Conservation (phyloP, 2,797 vertebrate species). For the Caiman crocodilus region DNA sequence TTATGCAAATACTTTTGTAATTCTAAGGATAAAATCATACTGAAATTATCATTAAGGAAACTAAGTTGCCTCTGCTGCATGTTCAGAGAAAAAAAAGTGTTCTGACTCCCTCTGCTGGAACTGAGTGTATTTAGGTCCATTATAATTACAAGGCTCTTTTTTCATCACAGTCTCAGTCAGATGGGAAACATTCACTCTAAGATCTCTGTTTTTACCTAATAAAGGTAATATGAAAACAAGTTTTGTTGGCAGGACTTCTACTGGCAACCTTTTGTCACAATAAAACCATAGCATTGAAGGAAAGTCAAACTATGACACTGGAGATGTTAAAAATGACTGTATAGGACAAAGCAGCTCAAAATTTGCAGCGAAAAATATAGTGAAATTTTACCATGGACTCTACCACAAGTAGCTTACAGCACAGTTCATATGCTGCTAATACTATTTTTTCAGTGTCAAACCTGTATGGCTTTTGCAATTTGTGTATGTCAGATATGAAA, state of each 20-base stretch:
- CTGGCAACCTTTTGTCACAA: neutral
- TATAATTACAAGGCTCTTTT: neutral
- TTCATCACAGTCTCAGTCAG: neutral
- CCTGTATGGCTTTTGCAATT: neutral
- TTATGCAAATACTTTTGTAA: neutral
- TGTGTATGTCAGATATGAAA: neutral
- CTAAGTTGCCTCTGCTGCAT: neutral
- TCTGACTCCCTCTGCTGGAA: slow-evolving; percentile 72
- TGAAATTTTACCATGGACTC: neutral
- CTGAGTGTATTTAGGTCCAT: neutral
- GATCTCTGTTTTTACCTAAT: neutral
- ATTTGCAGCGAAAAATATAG: neutral
- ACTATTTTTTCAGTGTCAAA: neutral
- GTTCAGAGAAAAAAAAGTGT: neutral
- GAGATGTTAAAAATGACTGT: neutral
- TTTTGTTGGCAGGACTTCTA: neutral
- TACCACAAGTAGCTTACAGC: neutral
- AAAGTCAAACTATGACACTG: neutral
- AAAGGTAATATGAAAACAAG: neutral
- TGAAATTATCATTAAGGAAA: slow-evolving; percentile 1
- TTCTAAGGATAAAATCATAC: neutral
- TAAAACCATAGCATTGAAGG: neutral
- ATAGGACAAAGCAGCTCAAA: neutral
- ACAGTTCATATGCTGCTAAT: neutral
- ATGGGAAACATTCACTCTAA: neutral